Base-by-base conservation (phyloP, 2,888 invertebrate genomes). In the Eupithecia exiguata region DNA sequence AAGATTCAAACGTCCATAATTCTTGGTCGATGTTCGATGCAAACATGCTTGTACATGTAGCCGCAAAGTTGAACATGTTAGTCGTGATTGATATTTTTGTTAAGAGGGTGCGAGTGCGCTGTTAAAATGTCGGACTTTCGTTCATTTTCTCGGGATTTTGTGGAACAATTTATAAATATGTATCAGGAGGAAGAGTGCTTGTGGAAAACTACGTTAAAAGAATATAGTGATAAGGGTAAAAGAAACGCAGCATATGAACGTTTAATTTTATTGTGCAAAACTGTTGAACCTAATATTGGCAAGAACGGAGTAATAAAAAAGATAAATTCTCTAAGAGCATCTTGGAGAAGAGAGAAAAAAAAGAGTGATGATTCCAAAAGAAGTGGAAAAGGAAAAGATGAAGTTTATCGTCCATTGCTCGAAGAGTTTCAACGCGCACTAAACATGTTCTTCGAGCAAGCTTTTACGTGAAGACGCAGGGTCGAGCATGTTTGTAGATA, bases 231-330 rank as follows among this genome's bases (percentile, higher is more conserved):
- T n/a, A n/a, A n/a, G 62, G 30, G 18, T 63, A 63, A 63, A 63
- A 63, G 35, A 49, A 49, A 68, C 53, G 35, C 35, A 53, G 53
- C 35, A 3, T 62, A 30, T 25, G 21, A 63, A 69, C n/a, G 25
- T 72, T 30, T 62, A 16, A 46, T 73, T 66, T 53, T 49, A 66
- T 38, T 16, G 21, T 68, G 53, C 53, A 58, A 58, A 58, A 58
- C 53, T 58, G 21, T 58, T 58, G 43, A 67, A 16, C 25, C 25
- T 43, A 43, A 25, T 69, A 58, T 58, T 21, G 21, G 21, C 21
- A 58, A 58, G 53, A 58, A 58, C 21, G 53, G 53, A 58, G 53
- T 58, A 21, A 58, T 58, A 5, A 58, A 58, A 58, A 58, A 58
- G 53, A 21, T 58, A 58, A 58, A 3, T 58, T 21, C 21, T 21